Conservation (phyloP, 2,113 vertebrate genomes). For the Ursus arctos region DNA sequence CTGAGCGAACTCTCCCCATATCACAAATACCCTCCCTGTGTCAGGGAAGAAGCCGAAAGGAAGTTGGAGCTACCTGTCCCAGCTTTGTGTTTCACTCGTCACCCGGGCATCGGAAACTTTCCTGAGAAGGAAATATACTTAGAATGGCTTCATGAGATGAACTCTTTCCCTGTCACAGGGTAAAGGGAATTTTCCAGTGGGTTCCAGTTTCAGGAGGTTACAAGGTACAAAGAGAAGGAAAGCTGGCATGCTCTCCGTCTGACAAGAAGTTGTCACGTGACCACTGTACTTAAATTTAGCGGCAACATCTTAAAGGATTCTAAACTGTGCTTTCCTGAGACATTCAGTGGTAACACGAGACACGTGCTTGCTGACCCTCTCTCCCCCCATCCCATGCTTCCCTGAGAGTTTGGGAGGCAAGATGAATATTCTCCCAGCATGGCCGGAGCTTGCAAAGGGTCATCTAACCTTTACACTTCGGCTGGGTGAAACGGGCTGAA, state of each 20-base stretch:
- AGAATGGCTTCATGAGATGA: slow-evolving; percentile 54
- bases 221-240: slow-evolving; percentile 38
- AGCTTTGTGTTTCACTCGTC: not conserved
- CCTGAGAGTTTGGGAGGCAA: not conserved
- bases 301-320: not conserved
- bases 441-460: not conserved
- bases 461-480: not conserved
- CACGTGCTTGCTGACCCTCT: not conserved
- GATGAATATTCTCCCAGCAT: not conserved
- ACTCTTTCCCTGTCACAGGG: slow-evolving; percentile 20
- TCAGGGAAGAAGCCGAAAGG: no score
- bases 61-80: not conserved
- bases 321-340: not conserved
- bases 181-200: slow-evolving; percentile 70
- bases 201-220: slow-evolving; percentile 60
- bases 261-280: not conserved
- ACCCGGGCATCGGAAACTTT: slow-evolving; percentile 14
- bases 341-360: not conserved
- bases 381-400: not conserved
- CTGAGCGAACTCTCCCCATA: not conserved
- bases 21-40: fast-evolving
- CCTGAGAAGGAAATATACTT: not conserved
- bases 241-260: not conserved
- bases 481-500: not conserved
- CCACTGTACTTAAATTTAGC: not conserved